Evolutionary conservation across 2,888 invertebrate species (phyloP).

Genomic region (Melanchra persicariae): DNA sequence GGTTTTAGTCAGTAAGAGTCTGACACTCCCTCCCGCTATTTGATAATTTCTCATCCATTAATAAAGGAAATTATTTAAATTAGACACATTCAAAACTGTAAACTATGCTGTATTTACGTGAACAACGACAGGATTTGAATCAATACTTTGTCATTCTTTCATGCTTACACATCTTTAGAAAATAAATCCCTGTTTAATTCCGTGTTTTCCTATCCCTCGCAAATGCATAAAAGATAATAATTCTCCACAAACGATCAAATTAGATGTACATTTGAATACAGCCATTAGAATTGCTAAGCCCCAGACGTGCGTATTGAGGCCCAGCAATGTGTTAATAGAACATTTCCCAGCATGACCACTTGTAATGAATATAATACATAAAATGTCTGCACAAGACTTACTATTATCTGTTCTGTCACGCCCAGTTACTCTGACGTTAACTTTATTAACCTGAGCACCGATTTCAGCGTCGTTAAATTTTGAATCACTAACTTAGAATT

Average conservation of each 20-base stretch:
- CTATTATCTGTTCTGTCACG: slow-evolving; percentile 66
- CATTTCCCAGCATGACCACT: slow-evolving; percentile 61
- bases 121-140: background rate
- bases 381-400: slow-evolving; percentile 50
- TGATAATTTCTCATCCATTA: no score
- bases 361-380: slow-evolving; percentile 61
- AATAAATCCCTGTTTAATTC: background rate
- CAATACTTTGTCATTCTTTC: background rate
- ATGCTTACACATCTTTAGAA: slow-evolving; percentile 5
- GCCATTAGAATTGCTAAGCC: slow-evolving; percentile 45
- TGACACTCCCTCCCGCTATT: no score
- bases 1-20: no score
- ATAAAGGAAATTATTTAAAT: no score
- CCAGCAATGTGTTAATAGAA: slow-evolving; percentile 59
- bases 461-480: slow-evolving; percentile 73
- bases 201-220: background rate
- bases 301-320: slow-evolving; percentile 39
- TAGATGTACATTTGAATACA: slow-evolving; percentile 38
- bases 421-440: slow-evolving; percentile 69
- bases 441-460: slow-evolving; percentile 70
- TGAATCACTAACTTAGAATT: slow-evolving; percentile 62
- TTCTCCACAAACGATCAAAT: slow-evolving; percentile 50
- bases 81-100: background rate
- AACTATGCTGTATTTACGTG: background rate
- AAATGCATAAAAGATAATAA: slow-evolving; percentile 26